Percentiles rank a stretch among this genome's conserved stretches.
phyloP scores from a whole-genome alignment of 2,888 invertebrate genomes.

The Furcula furcula region DNA sequence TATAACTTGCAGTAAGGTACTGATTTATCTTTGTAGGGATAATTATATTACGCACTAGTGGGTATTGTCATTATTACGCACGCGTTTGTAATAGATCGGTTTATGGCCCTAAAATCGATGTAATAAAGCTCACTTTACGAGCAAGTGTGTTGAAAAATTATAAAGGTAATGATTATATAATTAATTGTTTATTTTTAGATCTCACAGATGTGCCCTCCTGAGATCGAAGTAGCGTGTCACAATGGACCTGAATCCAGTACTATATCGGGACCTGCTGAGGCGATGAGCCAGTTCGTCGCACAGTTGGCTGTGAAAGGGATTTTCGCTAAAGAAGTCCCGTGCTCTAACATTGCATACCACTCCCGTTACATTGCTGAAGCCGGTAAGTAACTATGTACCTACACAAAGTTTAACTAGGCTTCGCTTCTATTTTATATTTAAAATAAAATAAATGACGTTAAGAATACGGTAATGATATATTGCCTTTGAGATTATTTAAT shows the following conservation, averaged over 20 bases:
- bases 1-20: too few species aligned
- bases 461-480: too few species aligned
- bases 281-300: slow-evolving; percentile 81
- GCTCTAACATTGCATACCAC: slow-evolving; percentile 94
- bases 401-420: not conserved
- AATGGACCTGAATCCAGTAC: slow-evolving; percentile 90
- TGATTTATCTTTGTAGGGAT: too few species aligned
- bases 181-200: too few species aligned
- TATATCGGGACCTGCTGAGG: slow-evolving; percentile 87
- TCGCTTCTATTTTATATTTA: not conserved
- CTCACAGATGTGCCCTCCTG: slow-evolving; percentile 69
- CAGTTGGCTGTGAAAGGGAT: slow-evolving; percentile 54
- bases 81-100: too few species aligned
- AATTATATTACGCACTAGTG: too few species aligned
- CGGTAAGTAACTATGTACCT: slow-evolving; percentile 39
- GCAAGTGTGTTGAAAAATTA: too few species aligned
- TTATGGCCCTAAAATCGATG: too few species aligned
- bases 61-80: too few species aligned
- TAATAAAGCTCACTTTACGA: too few species aligned
- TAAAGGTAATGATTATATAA: too few species aligned
- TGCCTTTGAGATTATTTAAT: too few species aligned
- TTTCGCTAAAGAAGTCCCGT: slow-evolving; percentile 75
- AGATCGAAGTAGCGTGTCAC: slow-evolving; percentile 89
- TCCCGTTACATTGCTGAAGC: slow-evolving; percentile 89
- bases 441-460: not conserved